phyloP scores from a whole-genome alignment of 1,140 invertebrate genomes.

The Lerema accius region DNA sequence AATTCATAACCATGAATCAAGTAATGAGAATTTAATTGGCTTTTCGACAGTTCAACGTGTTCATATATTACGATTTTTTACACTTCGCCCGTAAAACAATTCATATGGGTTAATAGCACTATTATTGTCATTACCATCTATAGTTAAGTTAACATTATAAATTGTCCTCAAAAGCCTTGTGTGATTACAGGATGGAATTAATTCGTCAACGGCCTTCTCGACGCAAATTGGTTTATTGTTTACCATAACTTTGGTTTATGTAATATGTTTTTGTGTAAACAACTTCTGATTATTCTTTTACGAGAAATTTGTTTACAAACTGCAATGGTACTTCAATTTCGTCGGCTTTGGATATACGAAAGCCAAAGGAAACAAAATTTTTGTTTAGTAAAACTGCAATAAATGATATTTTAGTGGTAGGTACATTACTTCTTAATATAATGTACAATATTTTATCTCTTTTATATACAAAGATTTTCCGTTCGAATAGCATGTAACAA shows the following conservation, averaged over 20 bases:
- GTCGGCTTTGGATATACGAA: too few species aligned
- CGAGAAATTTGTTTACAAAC: too few species aligned
- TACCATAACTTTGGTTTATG: background rate
- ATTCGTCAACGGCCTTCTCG: constrained; percentile 5
- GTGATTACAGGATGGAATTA: constrained; percentile 28
- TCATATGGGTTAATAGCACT: constrained; percentile 31
- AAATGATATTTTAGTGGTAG: too few species aligned
- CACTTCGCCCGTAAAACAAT: constrained; percentile 31
- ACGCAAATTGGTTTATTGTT: constrained; percentile 10
- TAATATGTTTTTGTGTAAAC: constrained; percentile 2
- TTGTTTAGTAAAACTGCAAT: too few species aligned
- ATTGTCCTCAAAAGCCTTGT: constrained; percentile 17
- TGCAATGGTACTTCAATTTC: too few species aligned
- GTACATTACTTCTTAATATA: too few species aligned
- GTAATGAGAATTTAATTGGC: constrained; percentile 31
- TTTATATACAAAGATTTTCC: too few species aligned
- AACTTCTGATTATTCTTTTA: too few species aligned
- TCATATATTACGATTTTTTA: constrained; percentile 17
- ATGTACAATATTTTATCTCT: too few species aligned
- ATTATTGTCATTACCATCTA: constrained; percentile 27
- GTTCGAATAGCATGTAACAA: too few species aligned
- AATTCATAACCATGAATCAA: constrained; percentile 21
- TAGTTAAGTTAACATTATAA: constrained; percentile 25
- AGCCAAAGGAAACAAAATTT: too few species aligned
- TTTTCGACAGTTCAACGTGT: constrained; percentile 29